A percentile compares a stretch with the other conserved stretches of the same genome.
phyloP scores from a whole-genome alignment of 2,888 invertebrate species.

The Lacanobia wlatinum region DNA sequence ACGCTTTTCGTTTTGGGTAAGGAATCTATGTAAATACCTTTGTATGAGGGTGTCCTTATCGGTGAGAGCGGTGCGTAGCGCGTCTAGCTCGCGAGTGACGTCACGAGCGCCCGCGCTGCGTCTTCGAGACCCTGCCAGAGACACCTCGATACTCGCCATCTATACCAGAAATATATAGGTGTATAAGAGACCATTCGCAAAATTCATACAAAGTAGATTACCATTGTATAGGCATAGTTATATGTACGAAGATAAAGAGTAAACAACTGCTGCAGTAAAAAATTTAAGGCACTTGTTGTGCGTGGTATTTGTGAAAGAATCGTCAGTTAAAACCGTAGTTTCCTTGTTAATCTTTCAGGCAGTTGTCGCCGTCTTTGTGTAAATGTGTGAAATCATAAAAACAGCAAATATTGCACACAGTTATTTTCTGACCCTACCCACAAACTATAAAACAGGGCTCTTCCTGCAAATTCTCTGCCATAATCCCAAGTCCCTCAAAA shows the following conservation, averaged over 20 bases:
- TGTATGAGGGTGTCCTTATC: constrained; percentile 96
- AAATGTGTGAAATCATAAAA: constrained; percentile 1
- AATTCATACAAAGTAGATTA: too few species aligned
- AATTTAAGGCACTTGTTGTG: not conserved
- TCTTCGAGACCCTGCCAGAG: constrained; percentile 88
- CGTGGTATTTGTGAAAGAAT: not conserved
- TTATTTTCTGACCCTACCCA: not conserved
- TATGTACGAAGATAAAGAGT: too few species aligned
- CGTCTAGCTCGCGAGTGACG: constrained; percentile 92
- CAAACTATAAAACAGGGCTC: not conserved
- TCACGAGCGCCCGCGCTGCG: constrained; percentile 84
- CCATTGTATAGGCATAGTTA: too few species aligned
- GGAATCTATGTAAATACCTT: constrained; percentile 83
- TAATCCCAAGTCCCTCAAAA: constrained; percentile 4
- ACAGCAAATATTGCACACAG: not conserved
- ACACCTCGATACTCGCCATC: constrained; percentile 97
- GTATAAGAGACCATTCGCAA: too few species aligned
- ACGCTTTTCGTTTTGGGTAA: too few species aligned
- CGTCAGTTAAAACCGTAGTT: not conserved
- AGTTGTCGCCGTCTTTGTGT: not conserved
- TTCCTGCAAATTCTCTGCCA: not conserved
- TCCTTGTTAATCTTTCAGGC: not conserved
- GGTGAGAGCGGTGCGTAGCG: constrained; percentile 92
- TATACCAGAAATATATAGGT: constrained; percentile 70
- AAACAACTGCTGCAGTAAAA: too few species aligned